Base-by-base conservation (phyloP, 2,797 vertebrate genomes). In the Acropternis orthonyx region DNA sequence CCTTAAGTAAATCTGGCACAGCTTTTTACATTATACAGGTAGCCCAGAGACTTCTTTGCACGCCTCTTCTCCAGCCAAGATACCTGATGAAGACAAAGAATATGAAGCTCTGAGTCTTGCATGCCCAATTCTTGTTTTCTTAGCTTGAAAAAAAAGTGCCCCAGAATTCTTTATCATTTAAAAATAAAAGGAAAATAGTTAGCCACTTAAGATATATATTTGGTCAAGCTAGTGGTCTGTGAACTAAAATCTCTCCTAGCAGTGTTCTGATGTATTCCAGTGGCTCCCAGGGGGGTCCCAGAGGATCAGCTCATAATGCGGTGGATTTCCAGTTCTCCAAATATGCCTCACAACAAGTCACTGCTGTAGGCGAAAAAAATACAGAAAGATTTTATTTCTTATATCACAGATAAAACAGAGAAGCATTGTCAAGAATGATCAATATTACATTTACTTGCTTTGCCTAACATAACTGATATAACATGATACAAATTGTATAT, bases 141-240 rank as follows among this genome's bases (percentile, higher is more conserved):
- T 76, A 73, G 13, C 58, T 91, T 73, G 58, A 86, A 94, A 87
- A 72, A 95, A 92, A 90, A 58, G 30, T 93, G 48, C 7, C 18
- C 11, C 16, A 78, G 48, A 2, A n/a, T 82, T 82, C 93, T 72
- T 61, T 63, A 88, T 46, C 67, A 56, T 78, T 91, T 76, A 62
- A 89, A 93, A 89, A 63, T 39, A 62, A 92, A 93, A 91, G 63
- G 32, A 62, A 92, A 69, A 46, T 74, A 88, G 15, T 27, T 79
- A 71, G 18, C 23, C 26, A 34, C 85, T 96, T 92, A 86, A 92
- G 74, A 74, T 75, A 56, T 41, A 22, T 68, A 80, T 73, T 75
- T 3, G 5, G 74, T 90, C 77, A 90, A 68, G 43, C 23, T 76
- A 72, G 48, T 84, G 52, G 77, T 91, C 36, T 89, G 37, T 85